Base-by-base conservation (phyloP, 2,888 invertebrate species). In the Mythimna ferrago region DNA sequence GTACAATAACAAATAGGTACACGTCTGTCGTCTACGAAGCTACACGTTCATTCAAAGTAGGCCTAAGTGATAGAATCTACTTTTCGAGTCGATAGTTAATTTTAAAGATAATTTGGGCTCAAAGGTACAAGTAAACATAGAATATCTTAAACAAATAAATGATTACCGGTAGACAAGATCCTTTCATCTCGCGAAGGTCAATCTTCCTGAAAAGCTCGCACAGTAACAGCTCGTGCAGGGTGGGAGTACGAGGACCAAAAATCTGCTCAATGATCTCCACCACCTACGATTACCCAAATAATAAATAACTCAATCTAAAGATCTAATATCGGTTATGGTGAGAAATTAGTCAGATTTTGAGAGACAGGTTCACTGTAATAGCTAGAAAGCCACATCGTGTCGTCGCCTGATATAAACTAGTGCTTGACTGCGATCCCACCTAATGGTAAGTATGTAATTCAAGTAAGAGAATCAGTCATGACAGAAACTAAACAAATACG, bases 131-230 rank as follows among this genome's bases (percentile, higher is more conserved):
- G 51, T 51, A 51, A 19, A 51, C 38, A 38, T 38, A 7, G 38
- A 38, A 38, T 38, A 7, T 38, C 26, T 2, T 41, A 21, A 21
- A 60, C 6, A 51, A n/a, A 11, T 11, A 54, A 61, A n/a, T 19
- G 14, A 41, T 96, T 93, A 98, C 98, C 90, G 98, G 98, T 85
- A 98, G 97, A 87, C 98, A 98, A 70, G 98, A 98, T 60, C 98
- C 98, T 91, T 98, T 97, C 97, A 99, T 97, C 96, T 99, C 99
- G 68, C 98, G 97, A 80, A 99, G 97, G 93, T 98, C 98, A 80
- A 99, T 98, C 92, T 98, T 98, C 85, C 98, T 97, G 95, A 99
- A 99, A 84, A 99, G 97, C 90, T 98, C 98, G 89, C 98, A 98
- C 66, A 98, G 96, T 72, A 98, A 96, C 87, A 99, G 96, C 91